Evolutionary conservation across 2,797 vertebrate species (phyloP), one percentile per base, ranked within the genome.

Genomic region (Rhinogobio ventralis): DNA sequence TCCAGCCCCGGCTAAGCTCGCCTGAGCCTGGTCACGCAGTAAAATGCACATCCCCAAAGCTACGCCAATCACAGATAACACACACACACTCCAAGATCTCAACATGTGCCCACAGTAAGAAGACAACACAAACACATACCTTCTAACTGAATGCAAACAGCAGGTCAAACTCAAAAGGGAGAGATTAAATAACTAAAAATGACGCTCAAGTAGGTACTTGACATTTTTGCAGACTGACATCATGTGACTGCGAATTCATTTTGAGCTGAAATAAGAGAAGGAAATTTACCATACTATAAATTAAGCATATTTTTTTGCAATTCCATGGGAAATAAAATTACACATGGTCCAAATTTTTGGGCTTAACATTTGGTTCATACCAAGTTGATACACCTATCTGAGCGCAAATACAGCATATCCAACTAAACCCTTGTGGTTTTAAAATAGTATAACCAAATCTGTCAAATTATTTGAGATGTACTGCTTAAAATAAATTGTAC

Each of bases 201-300:
- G 33, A 39, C 25, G 4, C 72, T 83, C 20, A 76, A 83, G 64
- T 55, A 68, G 82, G 64, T 57, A 77, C 74, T 84, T 84, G 51
- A 78, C 74, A 78, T 84, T 78, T 83, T 83, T 28, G 7, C 49
- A 77, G 73, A 7, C 33, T 68, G 73, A 76, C 62, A 83, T 68
- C 62, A 76, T 79, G 30, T 57, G 75, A 55, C 36, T 42, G 51
- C 5, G 5, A 46, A 76, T 68, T 57, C 9, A 55, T 68, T 77
- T 69, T 57, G 10, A 67, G 62, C n/a, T 68, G 7, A 39, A 83
- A 55, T 67, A 30, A 23, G 42, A 74, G 28, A 42, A 42, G 30
- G 11, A 79, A 64, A 62, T 46, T 28, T n/a, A 57, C 10, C 51
- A 23, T 33, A 33, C 20, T 66, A 66, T 46, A 33, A 82, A 73